Evolutionary conservation across 2,797 vertebrate species (phyloP).

Genomic region (Sebastes nivosus): DNA sequence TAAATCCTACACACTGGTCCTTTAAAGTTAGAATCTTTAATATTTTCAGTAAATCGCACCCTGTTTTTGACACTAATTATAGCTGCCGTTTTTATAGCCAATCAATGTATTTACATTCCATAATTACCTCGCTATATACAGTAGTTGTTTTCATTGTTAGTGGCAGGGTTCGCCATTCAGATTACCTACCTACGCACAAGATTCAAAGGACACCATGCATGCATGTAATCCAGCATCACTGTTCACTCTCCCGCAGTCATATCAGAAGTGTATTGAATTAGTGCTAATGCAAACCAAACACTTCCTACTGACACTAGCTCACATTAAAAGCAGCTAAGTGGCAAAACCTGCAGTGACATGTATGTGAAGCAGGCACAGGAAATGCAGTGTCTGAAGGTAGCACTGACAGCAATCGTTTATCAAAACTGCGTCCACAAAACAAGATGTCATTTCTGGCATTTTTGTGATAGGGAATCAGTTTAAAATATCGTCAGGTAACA

Average conservation of each 20-base stretch:
- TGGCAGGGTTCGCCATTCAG: background rate
- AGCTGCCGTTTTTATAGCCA: background rate
- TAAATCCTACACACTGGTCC: too few species aligned
- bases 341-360: background rate
- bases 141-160: background rate
- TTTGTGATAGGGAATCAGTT: background rate
- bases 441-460: background rate
- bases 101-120: background rate
- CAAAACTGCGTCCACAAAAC: background rate
- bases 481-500: slow-evolving; percentile 12
- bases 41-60: background rate
- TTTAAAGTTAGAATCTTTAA: background rate
- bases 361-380: background rate
- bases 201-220: background rate
- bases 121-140: background rate
- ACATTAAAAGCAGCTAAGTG: background rate
- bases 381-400: background rate
- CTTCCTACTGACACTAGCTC: background rate
- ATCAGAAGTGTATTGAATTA: background rate
- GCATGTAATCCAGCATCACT: background rate
- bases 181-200: background rate
- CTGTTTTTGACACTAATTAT: background rate
- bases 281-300: background rate
- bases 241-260: background rate
- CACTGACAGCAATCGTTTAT: background rate